A percentile compares a stretch with the other conserved stretches of the same genome.
Evolutionary conservation across 1,140 invertebrate genomes (phyloP).

Genomic region (Drosophila setifemur): DNA sequence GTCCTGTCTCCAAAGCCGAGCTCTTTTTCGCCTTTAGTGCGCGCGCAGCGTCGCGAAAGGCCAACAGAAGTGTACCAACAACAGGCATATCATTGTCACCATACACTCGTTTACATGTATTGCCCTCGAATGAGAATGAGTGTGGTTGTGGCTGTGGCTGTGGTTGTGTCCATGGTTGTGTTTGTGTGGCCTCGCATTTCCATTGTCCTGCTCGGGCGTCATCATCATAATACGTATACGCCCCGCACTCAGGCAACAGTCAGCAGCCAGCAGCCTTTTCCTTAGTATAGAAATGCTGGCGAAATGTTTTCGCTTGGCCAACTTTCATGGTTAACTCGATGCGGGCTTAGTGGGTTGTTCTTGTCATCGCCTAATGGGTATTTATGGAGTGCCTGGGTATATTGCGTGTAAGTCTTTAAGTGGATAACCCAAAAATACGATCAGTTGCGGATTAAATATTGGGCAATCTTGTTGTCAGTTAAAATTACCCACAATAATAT

Average conservation of each 20-base stretch:
- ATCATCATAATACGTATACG: slow-evolving; percentile 49
- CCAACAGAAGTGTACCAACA: slow-evolving; percentile 23
- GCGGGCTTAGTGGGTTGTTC: slow-evolving; percentile 17
- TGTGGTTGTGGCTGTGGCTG: neutral
- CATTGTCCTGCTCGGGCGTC: slow-evolving; percentile 43
- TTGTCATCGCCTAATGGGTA: slow-evolving; percentile 6
- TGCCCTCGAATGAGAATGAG: neutral
- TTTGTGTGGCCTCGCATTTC: slow-evolving; percentile 48
- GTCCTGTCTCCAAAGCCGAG: slow-evolving; percentile 62
- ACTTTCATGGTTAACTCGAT: slow-evolving; percentile 66
- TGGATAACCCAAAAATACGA: too few relatives aligned
- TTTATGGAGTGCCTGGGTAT: slow-evolving; percentile 4
- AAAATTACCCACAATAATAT: too few relatives aligned
- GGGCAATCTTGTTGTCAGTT: neutral
- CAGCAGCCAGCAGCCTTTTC: slow-evolving; percentile 7
- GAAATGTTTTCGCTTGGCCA: slow-evolving; percentile 73
- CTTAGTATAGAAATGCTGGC: slow-evolving; percentile 43
- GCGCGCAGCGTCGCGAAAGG: slow-evolving; percentile 52
- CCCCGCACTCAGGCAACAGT: slow-evolving; percentile 12
- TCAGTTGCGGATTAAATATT: neutral
- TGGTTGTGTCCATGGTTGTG: slow-evolving; percentile 10
- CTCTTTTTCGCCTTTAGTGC: slow-evolving; percentile 46
- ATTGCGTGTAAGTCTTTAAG: too few relatives aligned
- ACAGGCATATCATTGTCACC: slow-evolving; percentile 48
- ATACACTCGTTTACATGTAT: slow-evolving; percentile 36